Conservation (phyloP, 2,113 vertebrate genomes). For the Psephotus haematonotus region DNA sequence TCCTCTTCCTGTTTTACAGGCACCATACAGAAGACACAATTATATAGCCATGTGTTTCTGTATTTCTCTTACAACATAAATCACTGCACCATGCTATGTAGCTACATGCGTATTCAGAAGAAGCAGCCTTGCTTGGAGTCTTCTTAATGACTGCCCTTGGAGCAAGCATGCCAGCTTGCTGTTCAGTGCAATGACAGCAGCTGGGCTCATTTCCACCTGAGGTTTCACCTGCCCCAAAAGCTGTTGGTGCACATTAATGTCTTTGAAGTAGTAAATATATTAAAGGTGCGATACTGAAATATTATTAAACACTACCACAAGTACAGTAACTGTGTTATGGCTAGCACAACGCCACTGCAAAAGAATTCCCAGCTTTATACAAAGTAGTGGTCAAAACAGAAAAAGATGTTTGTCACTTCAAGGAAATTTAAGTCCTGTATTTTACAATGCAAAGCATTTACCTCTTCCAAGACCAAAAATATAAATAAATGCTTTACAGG, state of each 20-base stretch:
- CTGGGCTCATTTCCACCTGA: neutral
- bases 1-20: neutral
- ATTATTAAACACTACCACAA: accelerated
- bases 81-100: neutral
- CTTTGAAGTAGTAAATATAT: neutral
- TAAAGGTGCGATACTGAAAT: neutral
- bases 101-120: neutral
- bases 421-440: neutral
- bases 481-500: neutral
- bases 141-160: accelerated
- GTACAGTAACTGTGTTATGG: neutral
- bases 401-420: neutral
- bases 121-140: neutral
- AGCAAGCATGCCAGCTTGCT: neutral
- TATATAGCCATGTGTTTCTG: accelerated
- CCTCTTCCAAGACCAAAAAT: neutral
- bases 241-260: neutral
- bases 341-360: neutral
- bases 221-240: neutral
- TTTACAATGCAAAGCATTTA: neutral
- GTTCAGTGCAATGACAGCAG: neutral
- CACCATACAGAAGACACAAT: neutral
- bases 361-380: neutral
- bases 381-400: neutral
- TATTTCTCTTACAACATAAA: neutral